These are phyloP conservation scores for Pedionomus torquatus DNA, from an alignment of 2,113 vertebrate species.

Conservation along the genomic window DNA sequence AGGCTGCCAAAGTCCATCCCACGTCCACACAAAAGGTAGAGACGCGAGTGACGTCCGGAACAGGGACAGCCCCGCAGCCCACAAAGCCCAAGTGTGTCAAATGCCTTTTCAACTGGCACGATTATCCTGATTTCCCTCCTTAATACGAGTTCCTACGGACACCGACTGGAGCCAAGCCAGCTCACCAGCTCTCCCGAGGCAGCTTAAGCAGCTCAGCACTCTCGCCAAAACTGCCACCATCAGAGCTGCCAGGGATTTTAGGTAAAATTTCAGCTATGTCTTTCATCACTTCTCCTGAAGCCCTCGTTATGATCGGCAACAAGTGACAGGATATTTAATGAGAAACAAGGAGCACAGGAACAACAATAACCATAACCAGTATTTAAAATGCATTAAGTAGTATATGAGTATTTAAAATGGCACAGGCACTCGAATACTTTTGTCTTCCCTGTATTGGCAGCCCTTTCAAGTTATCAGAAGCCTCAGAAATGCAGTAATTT, in stretches of 20 bases:
- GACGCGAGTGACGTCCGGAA: not conserved
- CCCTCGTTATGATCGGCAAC: not conserved
- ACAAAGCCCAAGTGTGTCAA: not conserved
- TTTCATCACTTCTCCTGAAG: not conserved
- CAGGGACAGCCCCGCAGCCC: not conserved
- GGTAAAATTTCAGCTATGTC: not conserved
- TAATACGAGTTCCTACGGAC: not conserved
- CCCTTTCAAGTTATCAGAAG: not conserved
- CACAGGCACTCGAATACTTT: not conserved
- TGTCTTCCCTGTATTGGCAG: not conserved
- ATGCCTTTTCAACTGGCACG: not conserved
- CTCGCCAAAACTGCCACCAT: not conserved
- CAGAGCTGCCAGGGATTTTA: not conserved
- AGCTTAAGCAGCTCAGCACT: not conserved
- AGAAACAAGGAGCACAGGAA: not conserved
- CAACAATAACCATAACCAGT: accelerated
- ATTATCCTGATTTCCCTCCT: not conserved
- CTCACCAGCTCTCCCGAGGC: not conserved
- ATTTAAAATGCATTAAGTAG: not conserved
- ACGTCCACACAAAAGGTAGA: not conserved
- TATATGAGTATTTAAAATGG: not conserved
- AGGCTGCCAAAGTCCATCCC: not conserved
- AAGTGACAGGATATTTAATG: not conserved
- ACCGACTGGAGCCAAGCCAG: not conserved
- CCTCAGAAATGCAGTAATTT: not conserved